Conservation (phyloP, 1,140 invertebrate species). For the Drosophila arizonae region DNA sequence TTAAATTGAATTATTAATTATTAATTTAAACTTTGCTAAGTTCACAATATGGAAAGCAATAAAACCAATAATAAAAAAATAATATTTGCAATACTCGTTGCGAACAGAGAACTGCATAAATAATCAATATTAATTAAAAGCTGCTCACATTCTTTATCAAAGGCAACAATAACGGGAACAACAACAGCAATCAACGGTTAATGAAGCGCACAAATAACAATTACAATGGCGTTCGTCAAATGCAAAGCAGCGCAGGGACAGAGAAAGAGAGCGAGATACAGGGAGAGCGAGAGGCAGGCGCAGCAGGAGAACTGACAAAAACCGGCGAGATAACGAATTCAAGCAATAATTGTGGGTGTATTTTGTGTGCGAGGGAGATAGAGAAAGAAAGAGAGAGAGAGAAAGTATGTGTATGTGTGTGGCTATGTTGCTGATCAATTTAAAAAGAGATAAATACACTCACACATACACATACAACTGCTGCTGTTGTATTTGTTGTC, state of each 20-base stretch:
- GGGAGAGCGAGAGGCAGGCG: slow-evolving; percentile 16
- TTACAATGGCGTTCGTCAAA: slow-evolving; percentile 51
- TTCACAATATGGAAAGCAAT: too few relatives aligned
- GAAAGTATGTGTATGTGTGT: slow-evolving; percentile 10
- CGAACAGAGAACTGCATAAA: slow-evolving; percentile 11
- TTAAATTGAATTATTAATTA: neutral
- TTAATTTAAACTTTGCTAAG: neutral
- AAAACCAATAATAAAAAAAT: too few relatives aligned
- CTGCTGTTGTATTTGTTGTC: slow-evolving; percentile 21
- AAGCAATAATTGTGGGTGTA: slow-evolving; percentile 39
- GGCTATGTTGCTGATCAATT: slow-evolving; percentile 43
- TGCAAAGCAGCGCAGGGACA: slow-evolving; percentile 20
- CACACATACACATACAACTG: neutral
- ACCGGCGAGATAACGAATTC: slow-evolving; percentile 42
- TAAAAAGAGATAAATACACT: slow-evolving; percentile 42
- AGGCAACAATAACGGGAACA: neutral
- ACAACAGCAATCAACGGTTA: slow-evolving; percentile 52
- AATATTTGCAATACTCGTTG: neutral
- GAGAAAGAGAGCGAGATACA: slow-evolving; percentile 3
- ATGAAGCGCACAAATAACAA: slow-evolving; percentile 70
- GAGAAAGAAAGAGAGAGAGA: neutral
- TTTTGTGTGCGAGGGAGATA: neutral
- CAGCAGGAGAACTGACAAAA: slow-evolving; percentile 16
- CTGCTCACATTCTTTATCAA: slow-evolving; percentile 35
- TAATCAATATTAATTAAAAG: slow-evolving; percentile 68